Evolutionary conservation across 2,888 invertebrate genomes (phyloP).

Genomic region (Aplocera efformata): DNA sequence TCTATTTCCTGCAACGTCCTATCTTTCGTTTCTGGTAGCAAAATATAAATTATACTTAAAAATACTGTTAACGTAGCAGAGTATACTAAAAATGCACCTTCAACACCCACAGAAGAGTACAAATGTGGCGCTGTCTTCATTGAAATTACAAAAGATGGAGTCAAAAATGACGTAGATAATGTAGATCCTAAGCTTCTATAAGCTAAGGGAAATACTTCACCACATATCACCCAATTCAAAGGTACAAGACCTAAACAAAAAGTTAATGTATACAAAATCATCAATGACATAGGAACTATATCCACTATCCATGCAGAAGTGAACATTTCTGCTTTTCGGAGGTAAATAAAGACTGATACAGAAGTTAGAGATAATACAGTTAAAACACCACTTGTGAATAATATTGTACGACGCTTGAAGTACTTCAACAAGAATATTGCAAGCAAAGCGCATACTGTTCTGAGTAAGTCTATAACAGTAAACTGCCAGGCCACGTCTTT

Average conservation of each 20-base stretch:
- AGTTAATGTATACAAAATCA: constrained; percentile 63
- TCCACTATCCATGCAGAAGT: constrained; percentile 54
- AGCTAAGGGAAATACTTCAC: constrained; percentile 71
- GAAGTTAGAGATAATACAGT: constrained; percentile 60
- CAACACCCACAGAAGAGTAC: constrained; percentile 65
- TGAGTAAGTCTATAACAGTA: constrained; percentile 82
- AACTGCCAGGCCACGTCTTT: constrained; percentile 78
- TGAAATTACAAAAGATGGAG: constrained; percentile 66
- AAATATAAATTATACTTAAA: constrained; percentile 53
- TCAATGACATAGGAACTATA: constrained; percentile 59
- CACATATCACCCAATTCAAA: constrained; percentile 73
- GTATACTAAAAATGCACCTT: constrained; percentile 70
- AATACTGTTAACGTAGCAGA: constrained; percentile 59
- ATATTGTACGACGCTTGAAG: constrained; percentile 59
- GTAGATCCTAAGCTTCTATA: constrained; percentile 72
- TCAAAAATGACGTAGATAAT: constrained; percentile 67
- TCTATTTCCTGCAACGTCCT: constrained; percentile 71
- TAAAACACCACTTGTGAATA: constrained; percentile 63
- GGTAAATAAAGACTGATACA: constrained; percentile 64
- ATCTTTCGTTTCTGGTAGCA: constrained; percentile 71
- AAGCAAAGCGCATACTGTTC: constrained; percentile 81
- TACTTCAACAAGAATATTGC: constrained; percentile 71
- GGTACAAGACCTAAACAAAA: constrained; percentile 71
- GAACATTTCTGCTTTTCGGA: constrained; percentile 54
- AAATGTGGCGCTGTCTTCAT: constrained; percentile 76